phyloP scores from a whole-genome alignment of 2,888 invertebrate genomes.

The Caenorhabditis sp. region DNA sequence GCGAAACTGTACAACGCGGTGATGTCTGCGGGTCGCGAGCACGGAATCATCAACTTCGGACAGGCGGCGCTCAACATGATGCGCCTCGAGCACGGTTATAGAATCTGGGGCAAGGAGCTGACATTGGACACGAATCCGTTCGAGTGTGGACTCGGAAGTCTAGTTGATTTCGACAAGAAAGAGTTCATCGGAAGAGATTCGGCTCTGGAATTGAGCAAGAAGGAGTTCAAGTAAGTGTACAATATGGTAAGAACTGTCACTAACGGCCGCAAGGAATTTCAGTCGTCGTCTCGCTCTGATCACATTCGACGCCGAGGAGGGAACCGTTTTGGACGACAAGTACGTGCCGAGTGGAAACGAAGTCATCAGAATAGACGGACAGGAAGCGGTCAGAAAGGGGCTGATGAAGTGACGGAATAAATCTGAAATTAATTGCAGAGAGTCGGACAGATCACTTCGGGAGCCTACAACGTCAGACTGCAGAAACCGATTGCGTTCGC shows the following conservation, averaged over 20 bases:
- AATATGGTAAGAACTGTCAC: not conserved
- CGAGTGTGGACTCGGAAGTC: slow-evolving; percentile 80
- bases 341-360: slow-evolving; percentile 66
- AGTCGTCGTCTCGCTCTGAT: slow-evolving; percentile 63
- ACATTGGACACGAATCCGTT: slow-evolving; percentile 80
- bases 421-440: slow-evolving; percentile 73
- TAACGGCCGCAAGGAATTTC: slow-evolving; percentile 33
- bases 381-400: slow-evolving; percentile 45
- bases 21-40: slow-evolving; percentile 77
- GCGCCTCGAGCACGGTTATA: slow-evolving; percentile 80
- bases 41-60: slow-evolving; percentile 80
- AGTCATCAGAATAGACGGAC: slow-evolving; percentile 65
- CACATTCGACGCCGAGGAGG: slow-evolving; percentile 63
- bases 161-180: slow-evolving; percentile 63
- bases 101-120: slow-evolving; percentile 78
- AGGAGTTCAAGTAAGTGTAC: slow-evolving; percentile 52
- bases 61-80: slow-evolving; percentile 80
- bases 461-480: slow-evolving; percentile 79
- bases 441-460: slow-evolving; percentile 81
- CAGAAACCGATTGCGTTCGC: slow-evolving; percentile 80
- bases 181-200: slow-evolving; percentile 73
- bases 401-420: not conserved
- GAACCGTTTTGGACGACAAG: slow-evolving; percentile 50
- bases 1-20: slow-evolving; percentile 79
- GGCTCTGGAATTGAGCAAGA: slow-evolving; percentile 79